Percentiles rank a stretch among this genome's conserved stretches.
Conservation (phyloP, 23 tunicate species). For the Phallusia fumigata region DNA sequence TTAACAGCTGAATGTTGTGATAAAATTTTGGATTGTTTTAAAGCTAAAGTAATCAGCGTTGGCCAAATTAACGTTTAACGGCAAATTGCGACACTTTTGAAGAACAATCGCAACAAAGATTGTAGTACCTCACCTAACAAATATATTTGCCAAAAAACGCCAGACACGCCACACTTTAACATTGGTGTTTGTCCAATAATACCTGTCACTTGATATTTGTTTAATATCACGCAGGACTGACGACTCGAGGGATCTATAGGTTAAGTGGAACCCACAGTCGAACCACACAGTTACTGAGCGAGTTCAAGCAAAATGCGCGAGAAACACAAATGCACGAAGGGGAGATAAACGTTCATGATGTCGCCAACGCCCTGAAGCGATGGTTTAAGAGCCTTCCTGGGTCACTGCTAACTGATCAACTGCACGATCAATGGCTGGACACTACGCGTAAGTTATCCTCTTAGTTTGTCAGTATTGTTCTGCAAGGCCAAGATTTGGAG, state of each 20-base stretch:
- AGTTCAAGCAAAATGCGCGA: conserved; percentile 73
- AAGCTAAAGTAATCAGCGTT: too few species aligned
- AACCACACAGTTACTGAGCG: conserved; percentile 63
- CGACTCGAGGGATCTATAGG: conserved; percentile 82
- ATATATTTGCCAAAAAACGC: too few species aligned
- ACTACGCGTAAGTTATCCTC: conserved; percentile 49
- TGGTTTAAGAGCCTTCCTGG: conserved; percentile 89
- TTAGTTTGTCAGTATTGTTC: not conserved
- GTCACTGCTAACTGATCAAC: conserved; percentile 65
- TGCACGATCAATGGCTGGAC: conserved; percentile 69
- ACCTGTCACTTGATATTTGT: too few species aligned
- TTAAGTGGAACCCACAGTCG: conserved; percentile 91
- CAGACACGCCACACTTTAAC: too few species aligned
- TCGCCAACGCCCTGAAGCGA: conserved; percentile 87
- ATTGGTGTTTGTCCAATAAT: too few species aligned
- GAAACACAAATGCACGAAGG: conserved; percentile 86
- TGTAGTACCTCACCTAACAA: too few species aligned
- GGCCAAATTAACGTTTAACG: too few species aligned
- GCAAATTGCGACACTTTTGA: too few species aligned
- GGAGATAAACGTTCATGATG: conserved; percentile 84
- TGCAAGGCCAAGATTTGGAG: not conserved
- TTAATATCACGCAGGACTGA: conserved; percentile 44
- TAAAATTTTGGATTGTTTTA: too few species aligned
- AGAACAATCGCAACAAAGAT: too few species aligned
- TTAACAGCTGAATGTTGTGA: too few species aligned